Base-by-base conservation (phyloP, 2,113 vertebrate species). In the Rhipidura dahli region DNA sequence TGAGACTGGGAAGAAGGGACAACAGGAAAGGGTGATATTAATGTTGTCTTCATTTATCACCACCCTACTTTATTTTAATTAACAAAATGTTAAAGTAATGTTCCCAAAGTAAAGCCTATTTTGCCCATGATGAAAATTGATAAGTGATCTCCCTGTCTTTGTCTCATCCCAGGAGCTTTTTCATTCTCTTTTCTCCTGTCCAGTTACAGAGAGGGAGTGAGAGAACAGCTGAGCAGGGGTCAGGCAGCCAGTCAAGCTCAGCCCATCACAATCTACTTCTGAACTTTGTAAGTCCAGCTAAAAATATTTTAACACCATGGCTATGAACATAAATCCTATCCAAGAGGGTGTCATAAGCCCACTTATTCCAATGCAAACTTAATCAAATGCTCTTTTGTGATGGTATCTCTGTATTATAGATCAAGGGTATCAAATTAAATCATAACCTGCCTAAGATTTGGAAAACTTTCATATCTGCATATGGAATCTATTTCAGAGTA, bases 401-500 rank as follows among this genome's bases (percentile, higher is more conserved):
- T 53, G 7, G 15, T 80, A 37, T 80, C 10, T 13, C 13, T 50
- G 7, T 39, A 31, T 63, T 7, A 27, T 6, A 49, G 35, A 24
- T 65, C 90, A 80, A 82, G 23, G 47, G 75, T 3, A 70, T 57
- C 16, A 79, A 30, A 70, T 50, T 23, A 71, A 92, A 47, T 13
- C 51, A 10, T 22, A 70, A 44, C 19, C 13, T 89, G 15, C 3
- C 45, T 70, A n/a, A n/a, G 5, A 61, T 57, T 50, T 81, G 26
- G 76, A 89, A 47, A 17, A 59, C 4, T 30, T 85, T 51, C 47
- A 60, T 80, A 54, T 66, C 20, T 75, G 27, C 10, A 22, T 56
- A 39, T 39, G 39, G 28, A 87, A 78, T 94, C 10, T 78, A 44
- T 84, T 81, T 91, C 24, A 84, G 82, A 89, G 15, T 78, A 77